Percentiles rank a stretch among this genome's conserved stretches.
phyloP scores from a whole-genome alignment of 2,797 vertebrate genomes.

The Lepus townsendii region DNA sequence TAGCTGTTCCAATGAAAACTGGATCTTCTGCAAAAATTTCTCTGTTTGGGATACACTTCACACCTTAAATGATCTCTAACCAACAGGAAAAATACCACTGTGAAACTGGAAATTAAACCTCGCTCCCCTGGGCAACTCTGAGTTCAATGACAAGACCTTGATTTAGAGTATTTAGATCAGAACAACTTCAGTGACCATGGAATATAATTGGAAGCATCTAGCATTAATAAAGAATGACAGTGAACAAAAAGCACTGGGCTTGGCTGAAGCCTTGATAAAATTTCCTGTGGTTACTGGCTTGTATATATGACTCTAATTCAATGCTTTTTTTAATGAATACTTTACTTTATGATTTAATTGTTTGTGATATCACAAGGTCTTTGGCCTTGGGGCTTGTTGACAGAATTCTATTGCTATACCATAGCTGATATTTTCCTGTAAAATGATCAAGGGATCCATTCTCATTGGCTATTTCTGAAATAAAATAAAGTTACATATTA shows the following conservation, averaged over 20 bases:
- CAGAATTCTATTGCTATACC: neutral
- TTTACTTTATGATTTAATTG: neutral
- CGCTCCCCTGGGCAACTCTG: neutral
- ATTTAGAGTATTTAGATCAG: neutral
- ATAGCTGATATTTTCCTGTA: neutral
- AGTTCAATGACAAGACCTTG: neutral
- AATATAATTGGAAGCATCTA: neutral
- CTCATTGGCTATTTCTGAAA: neutral
- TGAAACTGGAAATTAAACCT: neutral
- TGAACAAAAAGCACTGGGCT: neutral
- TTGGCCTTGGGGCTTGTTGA: neutral
- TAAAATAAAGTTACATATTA: neutral
- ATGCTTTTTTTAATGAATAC: neutral
- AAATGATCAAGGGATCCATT: neutral
- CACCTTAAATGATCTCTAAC: neutral
- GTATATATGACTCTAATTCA: neutral
- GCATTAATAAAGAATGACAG: neutral
- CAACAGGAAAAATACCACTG: neutral
- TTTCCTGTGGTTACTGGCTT: neutral
- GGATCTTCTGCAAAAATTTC: neutral
- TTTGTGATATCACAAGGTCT: neutral
- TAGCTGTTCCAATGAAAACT: constrained; percentile 21
- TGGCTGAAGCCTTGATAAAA: neutral
- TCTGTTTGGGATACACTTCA: neutral
- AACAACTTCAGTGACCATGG: neutral